Evolutionary conservation across 2,797 vertebrate genomes (phyloP).

Genomic region (Takifugu rubripes): DNA sequence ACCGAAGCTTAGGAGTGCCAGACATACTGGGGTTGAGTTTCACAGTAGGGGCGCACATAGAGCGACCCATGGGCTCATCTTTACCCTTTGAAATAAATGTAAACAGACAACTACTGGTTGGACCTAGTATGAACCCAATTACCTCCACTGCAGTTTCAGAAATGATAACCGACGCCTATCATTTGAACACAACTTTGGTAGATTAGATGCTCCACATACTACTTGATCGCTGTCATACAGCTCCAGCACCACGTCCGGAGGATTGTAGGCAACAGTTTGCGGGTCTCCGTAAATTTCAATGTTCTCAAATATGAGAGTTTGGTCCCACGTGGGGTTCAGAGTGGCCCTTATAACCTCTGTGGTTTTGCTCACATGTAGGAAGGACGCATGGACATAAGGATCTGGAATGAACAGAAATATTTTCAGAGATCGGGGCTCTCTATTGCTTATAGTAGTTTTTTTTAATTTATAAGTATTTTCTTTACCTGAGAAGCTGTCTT

Average conservation of each 20-base stretch:
- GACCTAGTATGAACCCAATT: too few species aligned
- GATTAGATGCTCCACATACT: conserved; percentile 64
- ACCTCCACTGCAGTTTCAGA: background rate
- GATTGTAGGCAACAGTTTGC: conserved; percentile 76
- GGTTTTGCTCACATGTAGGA: conserved; percentile 94
- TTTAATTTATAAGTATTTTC: background rate
- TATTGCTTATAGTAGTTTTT: background rate
- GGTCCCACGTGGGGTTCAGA: conserved; percentile 96
- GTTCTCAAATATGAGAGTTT: conserved; percentile 94
- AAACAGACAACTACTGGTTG: conserved; percentile 2
- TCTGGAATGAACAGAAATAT: conserved; percentile 68
- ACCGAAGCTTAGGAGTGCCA: conserved; percentile 83
- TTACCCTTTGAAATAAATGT: conserved; percentile 80
- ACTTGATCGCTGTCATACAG: conserved; percentile 95
- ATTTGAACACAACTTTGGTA: background rate
- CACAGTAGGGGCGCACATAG: conserved; percentile 83
- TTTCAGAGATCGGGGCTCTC: background rate
- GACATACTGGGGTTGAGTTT: conserved; percentile 81
- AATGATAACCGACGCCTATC: background rate
- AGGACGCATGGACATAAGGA: conserved; percentile 93
- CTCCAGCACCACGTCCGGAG: conserved; percentile 87
- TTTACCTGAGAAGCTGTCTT: conserved; percentile 97
- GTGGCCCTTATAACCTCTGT: conserved; percentile 87
- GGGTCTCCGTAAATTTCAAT: conserved; percentile 93
- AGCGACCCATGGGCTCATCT: conserved; percentile 92